These are phyloP conservation scores for Festucalex cinctus DNA, from an alignment of 2,113 vertebrate genomes.

Conservation along the genomic window DNA sequence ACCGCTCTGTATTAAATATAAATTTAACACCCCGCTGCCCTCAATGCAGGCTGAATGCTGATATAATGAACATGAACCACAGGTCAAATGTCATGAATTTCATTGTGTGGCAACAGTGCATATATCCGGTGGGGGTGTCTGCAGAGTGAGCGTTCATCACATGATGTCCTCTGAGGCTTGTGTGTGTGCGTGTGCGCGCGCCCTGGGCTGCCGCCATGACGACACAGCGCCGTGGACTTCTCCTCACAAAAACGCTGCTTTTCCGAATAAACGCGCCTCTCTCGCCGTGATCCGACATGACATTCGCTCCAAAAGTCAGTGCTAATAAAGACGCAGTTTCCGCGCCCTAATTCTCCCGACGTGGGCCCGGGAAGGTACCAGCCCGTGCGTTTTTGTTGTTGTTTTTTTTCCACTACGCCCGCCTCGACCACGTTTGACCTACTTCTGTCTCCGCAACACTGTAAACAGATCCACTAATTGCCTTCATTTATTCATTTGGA, in stretches of 20 bases:
- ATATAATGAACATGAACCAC: constrained; percentile 40
- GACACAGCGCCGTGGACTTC: constrained; percentile 47
- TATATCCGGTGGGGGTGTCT: constrained; percentile 50
- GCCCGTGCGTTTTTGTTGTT: constrained; percentile 19
- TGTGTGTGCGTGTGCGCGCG: constrained; percentile 20
- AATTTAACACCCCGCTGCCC: not conserved
- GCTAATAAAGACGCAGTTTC: constrained; percentile 62
- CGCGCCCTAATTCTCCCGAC: constrained; percentile 61
- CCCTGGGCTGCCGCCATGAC: constrained; percentile 29
- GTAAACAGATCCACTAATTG: constrained; percentile 73
- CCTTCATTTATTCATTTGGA: constrained; percentile 75
- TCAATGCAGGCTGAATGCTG: constrained; percentile 28
- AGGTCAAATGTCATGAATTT: constrained; percentile 37
- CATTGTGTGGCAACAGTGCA: constrained; percentile 28
- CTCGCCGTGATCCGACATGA: constrained; percentile 60
- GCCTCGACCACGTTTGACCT: constrained; percentile 62
- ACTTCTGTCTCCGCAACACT: constrained; percentile 67
- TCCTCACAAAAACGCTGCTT: constrained; percentile 43
- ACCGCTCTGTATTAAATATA: not conserved
- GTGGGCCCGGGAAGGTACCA: constrained; percentile 56
- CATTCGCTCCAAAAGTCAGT: constrained; percentile 68
- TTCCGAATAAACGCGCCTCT: constrained; percentile 44
- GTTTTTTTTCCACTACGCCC: constrained; percentile 34
- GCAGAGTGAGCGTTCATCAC: constrained; percentile 34
- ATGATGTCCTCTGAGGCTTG: constrained; percentile 31